These are phyloP conservation scores for Aricia artaxerxes DNA, from an alignment of 2,888 invertebrate genomes.

Conservation along the genomic window DNA sequence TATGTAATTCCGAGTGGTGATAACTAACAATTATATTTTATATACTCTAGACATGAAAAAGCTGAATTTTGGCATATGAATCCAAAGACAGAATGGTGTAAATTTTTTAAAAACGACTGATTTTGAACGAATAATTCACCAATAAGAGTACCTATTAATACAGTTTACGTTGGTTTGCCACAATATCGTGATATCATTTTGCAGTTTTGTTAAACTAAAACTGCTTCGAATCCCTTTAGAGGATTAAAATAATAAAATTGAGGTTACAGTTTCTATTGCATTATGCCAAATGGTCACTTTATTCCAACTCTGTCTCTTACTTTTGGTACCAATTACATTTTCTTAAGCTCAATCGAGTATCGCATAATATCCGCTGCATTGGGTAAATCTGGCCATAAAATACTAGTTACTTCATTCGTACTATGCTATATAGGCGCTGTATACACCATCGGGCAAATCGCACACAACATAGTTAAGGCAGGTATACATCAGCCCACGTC, in stretches of 20 bases:
- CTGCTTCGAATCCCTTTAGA: no score
- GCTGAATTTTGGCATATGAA: not conserved
- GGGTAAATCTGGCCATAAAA: not conserved
- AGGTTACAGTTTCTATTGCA: no score
- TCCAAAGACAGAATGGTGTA: no score
- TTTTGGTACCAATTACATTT: no score
- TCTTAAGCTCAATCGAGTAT: no score
- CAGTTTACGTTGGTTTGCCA: not conserved
- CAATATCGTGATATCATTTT: not conserved
- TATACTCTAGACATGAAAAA: not conserved
- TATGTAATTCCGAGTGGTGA: not conserved
- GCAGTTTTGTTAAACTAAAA: not conserved
- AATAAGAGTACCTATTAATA: no score
- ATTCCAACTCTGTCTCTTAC: no score
- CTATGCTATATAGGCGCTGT: not conserved
- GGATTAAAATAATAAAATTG: no score
- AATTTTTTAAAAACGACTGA: no score
- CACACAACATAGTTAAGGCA: not conserved
- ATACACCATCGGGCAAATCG: not conserved
- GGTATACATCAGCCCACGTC: constrained; percentile 24
- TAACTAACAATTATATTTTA: not conserved
- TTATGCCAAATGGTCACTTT: no score
- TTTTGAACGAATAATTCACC: no score
- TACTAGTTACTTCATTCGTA: not conserved
- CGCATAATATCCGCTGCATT: not conserved